Base-by-base conservation (phyloP, 1,140 invertebrate species). In the Charaxes varanes region DNA sequence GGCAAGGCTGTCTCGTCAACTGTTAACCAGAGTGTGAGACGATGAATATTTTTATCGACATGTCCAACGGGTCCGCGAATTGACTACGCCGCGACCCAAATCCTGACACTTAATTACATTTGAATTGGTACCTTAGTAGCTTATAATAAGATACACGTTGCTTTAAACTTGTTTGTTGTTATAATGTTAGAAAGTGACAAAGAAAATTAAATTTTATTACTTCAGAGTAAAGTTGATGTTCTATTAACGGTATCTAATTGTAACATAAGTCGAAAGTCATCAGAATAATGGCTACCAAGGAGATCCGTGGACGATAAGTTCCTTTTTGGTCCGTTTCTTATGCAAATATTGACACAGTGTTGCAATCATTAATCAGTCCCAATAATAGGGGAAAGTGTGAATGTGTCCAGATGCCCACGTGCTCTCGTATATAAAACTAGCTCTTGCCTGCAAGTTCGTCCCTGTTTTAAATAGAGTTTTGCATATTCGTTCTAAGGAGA, bases 21-120 rank as follows among this genome's bases (percentile, higher is more conserved):
- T 73, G 62, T 67, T 77, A 70, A 81, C 72, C 68, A 77, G 65
- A 76, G 72, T 71, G 61, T 69, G 52, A 78, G 60, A 52, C 59
- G 77, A 79, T 82, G 71, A 82, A 82, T 79, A 82, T 82, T 79
- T 79, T 82, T 82, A 78, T 72, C 67, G 74, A 73, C 64, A 59
- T 55, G 62, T 61, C 62, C 53, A 59, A 65, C 66, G 42, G 53
- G 62, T 64, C 59, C 51, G 46, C 57, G 28, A 21, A 23, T 30
- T 23, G 19, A 43, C 38, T 32, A 46, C 47, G 56, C 44, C 49
- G 49, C 44, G 36, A 49, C 55, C 35, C 38, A 40, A 47, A 23
- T 44, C 41, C 19, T 34, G 15, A 30, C 26, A 28, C 16, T 17
- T 16, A 33, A 26, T 13, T 16, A 1, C 5, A 19, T 40, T 15